phyloP scores from a whole-genome alignment of 2,888 invertebrate species.

The Andrena camellia region DNA sequence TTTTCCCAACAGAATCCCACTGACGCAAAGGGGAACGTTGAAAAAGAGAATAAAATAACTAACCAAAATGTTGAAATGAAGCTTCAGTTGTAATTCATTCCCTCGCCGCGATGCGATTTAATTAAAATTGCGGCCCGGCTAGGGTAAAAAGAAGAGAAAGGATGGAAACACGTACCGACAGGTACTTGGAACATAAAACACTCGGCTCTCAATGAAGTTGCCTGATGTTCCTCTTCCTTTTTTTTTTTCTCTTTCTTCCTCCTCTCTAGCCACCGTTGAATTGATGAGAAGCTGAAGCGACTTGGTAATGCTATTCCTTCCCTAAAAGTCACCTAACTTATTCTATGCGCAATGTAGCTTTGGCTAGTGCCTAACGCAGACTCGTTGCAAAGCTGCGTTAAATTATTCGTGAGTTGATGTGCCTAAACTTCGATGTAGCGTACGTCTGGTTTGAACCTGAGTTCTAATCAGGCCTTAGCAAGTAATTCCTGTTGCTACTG shows the following conservation, averaged over 20 bases:
- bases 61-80: constrained; percentile 58
- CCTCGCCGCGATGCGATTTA: constrained; percentile 55
- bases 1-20: constrained; percentile 29
- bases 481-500: too few species aligned
- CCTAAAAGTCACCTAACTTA: background rate
- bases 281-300: background rate
- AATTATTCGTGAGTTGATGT: too few species aligned
- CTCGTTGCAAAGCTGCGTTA: too few species aligned
- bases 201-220: constrained; percentile 49
- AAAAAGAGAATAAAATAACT: constrained; percentile 10
- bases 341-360: background rate
- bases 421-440: too few species aligned
- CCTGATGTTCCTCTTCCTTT: constrained; percentile 6
- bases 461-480: too few species aligned
- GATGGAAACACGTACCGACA: constrained; percentile 4
- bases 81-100: constrained; percentile 61
- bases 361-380: too few species aligned
- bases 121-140: constrained; percentile 55
- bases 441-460: too few species aligned
- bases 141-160: constrained; percentile 12
- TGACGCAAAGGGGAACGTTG: constrained; percentile 12
- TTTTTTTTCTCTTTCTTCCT: background rate
- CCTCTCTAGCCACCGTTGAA: constrained; percentile 1
- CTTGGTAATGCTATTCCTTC: background rate
- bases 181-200: constrained; percentile 20